These are phyloP conservation scores for Calcarius lapponicus DNA, from an alignment of 2,797 vertebrate genomes.

Conservation along the genomic window DNA sequence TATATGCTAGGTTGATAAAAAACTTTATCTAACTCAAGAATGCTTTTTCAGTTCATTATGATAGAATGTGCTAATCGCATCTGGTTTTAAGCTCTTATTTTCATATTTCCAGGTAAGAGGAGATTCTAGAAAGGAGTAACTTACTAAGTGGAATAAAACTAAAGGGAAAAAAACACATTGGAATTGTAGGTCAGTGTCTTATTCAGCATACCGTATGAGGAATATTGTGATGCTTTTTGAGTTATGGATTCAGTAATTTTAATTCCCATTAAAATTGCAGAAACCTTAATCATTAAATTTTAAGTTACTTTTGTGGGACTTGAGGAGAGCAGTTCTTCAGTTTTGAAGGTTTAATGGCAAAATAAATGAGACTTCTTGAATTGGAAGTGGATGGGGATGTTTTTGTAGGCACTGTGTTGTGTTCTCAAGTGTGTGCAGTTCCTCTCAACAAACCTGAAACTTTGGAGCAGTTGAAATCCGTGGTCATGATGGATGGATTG, in stretches of 20 bases:
- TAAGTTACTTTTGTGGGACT: background rate
- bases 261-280: background rate
- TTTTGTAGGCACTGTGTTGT: background rate
- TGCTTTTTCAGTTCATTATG: background rate
- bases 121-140: background rate
- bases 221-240: background rate
- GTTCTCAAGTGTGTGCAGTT: background rate
- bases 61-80: background rate
- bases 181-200: background rate
- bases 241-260: background rate
- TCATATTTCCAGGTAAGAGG: background rate
- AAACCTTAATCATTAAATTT: conserved; percentile 9
- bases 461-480: background rate
- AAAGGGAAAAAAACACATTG: background rate
- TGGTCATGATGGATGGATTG: background rate
- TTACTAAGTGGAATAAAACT: background rate
- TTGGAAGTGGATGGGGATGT: background rate
- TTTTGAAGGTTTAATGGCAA: background rate
- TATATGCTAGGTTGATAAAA: background rate
- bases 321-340: background rate
- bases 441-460: background rate
- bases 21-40: background rate
- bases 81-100: conserved; percentile 9
- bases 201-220: background rate
- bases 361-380: conserved; percentile 14